A percentile compares a stretch with the other conserved stretches of the same genome.
These are phyloP conservation scores for Plutomurus gul DNA, from an alignment of 1,140 invertebrate genomes.

Conservation along the genomic window DNA sequence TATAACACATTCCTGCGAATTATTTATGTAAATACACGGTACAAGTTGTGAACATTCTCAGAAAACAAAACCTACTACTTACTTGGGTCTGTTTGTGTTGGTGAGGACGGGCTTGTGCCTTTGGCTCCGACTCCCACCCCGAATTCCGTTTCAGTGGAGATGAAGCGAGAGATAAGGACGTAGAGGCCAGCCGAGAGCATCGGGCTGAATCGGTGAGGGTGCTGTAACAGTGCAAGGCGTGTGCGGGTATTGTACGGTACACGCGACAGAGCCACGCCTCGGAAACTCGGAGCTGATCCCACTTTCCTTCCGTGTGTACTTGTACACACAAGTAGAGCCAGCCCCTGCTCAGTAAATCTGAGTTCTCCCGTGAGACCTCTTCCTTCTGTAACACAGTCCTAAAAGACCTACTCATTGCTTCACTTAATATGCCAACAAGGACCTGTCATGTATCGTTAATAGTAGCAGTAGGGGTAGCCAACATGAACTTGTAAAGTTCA, in stretches of 20 bases:
- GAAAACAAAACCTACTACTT: too few species aligned
- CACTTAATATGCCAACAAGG: too few species aligned
- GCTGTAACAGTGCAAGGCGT: not conserved
- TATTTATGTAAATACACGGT: too few species aligned
- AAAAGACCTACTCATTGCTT: too few species aligned
- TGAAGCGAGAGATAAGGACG: not conserved
- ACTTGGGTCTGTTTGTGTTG: too few species aligned
- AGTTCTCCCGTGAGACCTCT: not conserved
- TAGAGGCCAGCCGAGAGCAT: not conserved
- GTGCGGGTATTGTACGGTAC: slow-evolving; percentile 9
- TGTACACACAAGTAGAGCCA: not conserved
- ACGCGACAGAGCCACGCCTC: slow-evolving; percentile 29
- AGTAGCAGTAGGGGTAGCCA: too few species aligned
- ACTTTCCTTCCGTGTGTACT: not conserved
- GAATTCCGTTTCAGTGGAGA: not conserved
- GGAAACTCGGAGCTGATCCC: slow-evolving; percentile 25
- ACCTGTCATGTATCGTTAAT: too few species aligned
- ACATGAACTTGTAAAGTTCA: too few species aligned
- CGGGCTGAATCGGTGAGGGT: not conserved
- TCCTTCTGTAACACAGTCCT: too few species aligned
- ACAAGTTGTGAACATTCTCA: too few species aligned
- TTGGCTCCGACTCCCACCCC: not conserved
- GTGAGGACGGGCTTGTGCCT: not conserved
- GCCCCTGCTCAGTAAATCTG: not conserved
- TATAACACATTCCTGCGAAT: too few species aligned